These are phyloP conservation scores for Drosophila rellima DNA, from an alignment of 2,888 invertebrate genomes.

Conservation along the genomic window DNA sequence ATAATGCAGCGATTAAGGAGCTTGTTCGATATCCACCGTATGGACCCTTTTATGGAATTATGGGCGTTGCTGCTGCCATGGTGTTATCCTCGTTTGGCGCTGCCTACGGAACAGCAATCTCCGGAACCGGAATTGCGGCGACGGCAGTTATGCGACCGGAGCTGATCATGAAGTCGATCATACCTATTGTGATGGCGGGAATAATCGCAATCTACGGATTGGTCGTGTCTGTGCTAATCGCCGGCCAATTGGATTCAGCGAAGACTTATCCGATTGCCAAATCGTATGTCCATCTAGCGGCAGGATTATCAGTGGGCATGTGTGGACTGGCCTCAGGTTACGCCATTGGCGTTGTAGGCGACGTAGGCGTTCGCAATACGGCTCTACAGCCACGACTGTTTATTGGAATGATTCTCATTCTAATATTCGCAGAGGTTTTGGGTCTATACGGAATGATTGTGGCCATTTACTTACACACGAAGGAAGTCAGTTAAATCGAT, in stretches of 20 bases:
- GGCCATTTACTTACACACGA: conserved; percentile 98
- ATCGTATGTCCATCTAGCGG: conserved; percentile 98
- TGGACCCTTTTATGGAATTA: conserved; percentile 64
- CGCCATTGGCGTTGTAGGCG: conserved; percentile 93
- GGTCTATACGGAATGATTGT: conserved; percentile 70
- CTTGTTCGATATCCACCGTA: conserved; percentile 44
- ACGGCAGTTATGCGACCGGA: conserved; percentile 99
- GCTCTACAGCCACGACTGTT: conserved; percentile 99
- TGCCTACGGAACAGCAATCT: conserved; percentile 90
- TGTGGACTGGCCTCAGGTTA: conserved; percentile 99
- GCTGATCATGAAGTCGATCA: conserved; percentile 99
- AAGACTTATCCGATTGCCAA: conserved; percentile 86
- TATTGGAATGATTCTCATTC: conserved; percentile 97
- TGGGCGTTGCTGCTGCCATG: conserved; percentile 61
- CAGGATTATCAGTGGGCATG: conserved; percentile 98
- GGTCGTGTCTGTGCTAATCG: conserved; percentile 98
- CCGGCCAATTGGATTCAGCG: conserved; percentile 87
- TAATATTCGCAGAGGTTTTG: conserved; percentile 68
- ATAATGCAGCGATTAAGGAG: neutral
- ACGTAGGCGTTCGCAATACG: conserved; percentile 92
- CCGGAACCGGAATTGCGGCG: conserved; percentile 96
- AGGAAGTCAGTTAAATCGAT: conserved; percentile 88
- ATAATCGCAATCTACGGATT: conserved; percentile 99
- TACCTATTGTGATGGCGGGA: conserved; percentile 99
- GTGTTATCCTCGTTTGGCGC: conserved; percentile 89